Conservation (phyloP, 2,888 invertebrate species). For the Proisotoma minuta region DNA sequence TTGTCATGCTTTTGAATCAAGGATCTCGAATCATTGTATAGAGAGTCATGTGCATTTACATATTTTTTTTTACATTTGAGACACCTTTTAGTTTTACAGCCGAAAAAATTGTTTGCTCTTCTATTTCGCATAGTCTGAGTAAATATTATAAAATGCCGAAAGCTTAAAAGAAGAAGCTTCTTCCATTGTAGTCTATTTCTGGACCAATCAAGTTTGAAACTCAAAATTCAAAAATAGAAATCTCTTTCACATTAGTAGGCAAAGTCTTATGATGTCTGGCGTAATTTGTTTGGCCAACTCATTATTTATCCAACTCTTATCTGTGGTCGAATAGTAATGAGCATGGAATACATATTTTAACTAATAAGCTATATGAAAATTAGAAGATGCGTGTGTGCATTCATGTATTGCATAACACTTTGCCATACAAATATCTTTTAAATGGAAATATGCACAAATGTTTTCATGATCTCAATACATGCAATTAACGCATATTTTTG, state of each 20-base stretch:
- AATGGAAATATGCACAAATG: not conserved
- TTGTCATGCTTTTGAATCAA: no score
- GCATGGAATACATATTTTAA: not conserved
- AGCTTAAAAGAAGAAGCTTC: not conserved
- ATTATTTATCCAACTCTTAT: no score
- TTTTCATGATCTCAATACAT: not conserved
- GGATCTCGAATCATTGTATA: no score
- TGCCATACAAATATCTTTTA: no score
- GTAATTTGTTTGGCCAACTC: no score
- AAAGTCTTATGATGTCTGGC: no score
- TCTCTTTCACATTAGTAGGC: not conserved
- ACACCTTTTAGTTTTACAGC: no score
- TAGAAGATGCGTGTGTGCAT: not conserved
- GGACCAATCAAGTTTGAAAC: constrained; percentile 32
- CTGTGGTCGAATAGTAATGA: not conserved
- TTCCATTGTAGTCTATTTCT: constrained; percentile 27
- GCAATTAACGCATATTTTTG: constrained; percentile 8
- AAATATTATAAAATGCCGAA: no score
- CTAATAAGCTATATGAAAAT: not conserved
- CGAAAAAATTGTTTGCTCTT: no score
- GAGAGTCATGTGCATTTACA: no score
- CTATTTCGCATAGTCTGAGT: no score
- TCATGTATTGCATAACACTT: not conserved
- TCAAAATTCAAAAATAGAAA: constrained; percentile 26
- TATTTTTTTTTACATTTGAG: no score